phyloP scores from a whole-genome alignment of 2,888 invertebrate species.

The Cephus pulcher region DNA sequence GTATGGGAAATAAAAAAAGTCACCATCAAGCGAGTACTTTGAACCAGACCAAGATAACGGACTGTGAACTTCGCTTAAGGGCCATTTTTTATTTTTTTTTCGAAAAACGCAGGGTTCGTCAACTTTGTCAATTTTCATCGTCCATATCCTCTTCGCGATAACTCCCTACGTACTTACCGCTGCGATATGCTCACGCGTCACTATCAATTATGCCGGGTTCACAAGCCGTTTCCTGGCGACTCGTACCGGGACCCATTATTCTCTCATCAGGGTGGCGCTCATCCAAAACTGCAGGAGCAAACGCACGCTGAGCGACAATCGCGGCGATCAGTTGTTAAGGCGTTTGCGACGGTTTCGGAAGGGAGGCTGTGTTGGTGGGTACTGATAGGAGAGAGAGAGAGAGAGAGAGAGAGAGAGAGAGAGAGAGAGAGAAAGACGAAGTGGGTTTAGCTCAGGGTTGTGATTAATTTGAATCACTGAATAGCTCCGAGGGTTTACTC shows the following conservation, averaged over 20 bases:
- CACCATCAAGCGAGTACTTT: background rate
- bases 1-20: background rate
- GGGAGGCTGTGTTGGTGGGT: conserved; percentile 27
- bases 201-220: background rate
- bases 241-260: background rate
- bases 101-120: background rate
- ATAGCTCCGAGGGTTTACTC: conserved; percentile 62
- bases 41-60: background rate
- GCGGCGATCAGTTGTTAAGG: background rate
- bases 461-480: conserved; percentile 67
- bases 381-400: conserved; percentile 7
- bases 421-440: background rate
- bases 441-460: conserved; percentile 50
- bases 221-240: background rate
- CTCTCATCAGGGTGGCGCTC: background rate
- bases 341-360: background rate
- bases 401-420: conserved; percentile 13
- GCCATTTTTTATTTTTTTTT: background rate
- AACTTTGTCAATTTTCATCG: background rate
- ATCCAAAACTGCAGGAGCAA: background rate
- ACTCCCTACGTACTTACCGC: background rate
- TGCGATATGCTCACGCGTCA: background rate
- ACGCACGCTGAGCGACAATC: background rate
- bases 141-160: background rate
- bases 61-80: background rate